Evolutionary conservation across 2,113 vertebrate genomes (phyloP).

Genomic region (Nyctibius bracteatus): DNA sequence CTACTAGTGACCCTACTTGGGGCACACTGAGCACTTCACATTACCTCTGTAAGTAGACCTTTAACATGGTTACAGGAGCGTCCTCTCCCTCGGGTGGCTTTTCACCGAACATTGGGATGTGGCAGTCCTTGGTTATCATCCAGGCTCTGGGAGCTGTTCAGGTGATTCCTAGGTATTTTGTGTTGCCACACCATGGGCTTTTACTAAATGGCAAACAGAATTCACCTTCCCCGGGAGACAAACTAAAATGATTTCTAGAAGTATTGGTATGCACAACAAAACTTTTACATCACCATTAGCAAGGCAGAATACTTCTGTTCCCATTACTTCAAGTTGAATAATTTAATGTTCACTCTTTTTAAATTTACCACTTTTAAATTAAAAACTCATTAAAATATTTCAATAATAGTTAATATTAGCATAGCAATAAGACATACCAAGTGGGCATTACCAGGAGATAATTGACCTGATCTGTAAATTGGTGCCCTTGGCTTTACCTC

Average conservation of each 20-base stretch:
- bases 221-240: neutral
- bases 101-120: neutral
- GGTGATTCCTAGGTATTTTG: neutral
- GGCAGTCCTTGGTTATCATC: neutral
- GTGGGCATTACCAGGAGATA: conserved; percentile 64
- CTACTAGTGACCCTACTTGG: rapidly evolving
- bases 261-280: conserved; percentile 42
- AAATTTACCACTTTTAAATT: conserved; percentile 64
- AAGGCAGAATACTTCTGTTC: conserved; percentile 27
- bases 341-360: conserved; percentile 49
- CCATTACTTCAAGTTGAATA: conserved; percentile 48
- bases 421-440: conserved; percentile 61
- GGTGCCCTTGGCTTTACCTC: conserved; percentile 57
- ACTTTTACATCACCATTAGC: conserved; percentile 20
- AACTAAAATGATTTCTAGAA: neutral
- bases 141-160: neutral
- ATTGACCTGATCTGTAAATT: conserved; percentile 62
- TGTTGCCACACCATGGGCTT: neutral
- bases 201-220: neutral
- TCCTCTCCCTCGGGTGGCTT: neutral
- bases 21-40: rapidly evolving
- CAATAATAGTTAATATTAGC: conserved; percentile 58
- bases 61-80: rapidly evolving
- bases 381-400: conserved; percentile 67
- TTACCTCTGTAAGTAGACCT: rapidly evolving